These are phyloP conservation scores for Marronus borbonicus DNA, from an alignment of 2,888 invertebrate genomes.

Conservation along the genomic window DNA sequence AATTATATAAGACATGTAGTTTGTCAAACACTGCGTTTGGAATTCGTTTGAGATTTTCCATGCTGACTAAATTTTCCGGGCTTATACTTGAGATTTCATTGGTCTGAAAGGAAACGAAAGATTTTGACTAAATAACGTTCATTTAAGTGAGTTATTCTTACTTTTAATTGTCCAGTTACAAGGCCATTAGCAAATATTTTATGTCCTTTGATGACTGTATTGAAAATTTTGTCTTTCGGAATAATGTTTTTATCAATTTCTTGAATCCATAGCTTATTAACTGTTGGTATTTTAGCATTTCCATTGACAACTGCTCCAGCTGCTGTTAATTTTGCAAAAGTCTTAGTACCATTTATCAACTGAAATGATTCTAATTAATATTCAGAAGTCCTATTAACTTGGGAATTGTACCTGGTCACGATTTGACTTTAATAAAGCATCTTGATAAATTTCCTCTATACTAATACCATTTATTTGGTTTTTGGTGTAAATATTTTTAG, in stretches of 20 bases:
- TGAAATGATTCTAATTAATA: constrained; percentile 51
- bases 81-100: constrained; percentile 58
- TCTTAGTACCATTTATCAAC: constrained; percentile 63
- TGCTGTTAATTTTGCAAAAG: constrained; percentile 57
- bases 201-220: constrained; percentile 59
- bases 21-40: constrained; percentile 62
- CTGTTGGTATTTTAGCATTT: constrained; percentile 56
- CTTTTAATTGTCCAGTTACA: constrained; percentile 61
- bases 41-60: constrained; percentile 57
- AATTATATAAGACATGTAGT: constrained; percentile 60
- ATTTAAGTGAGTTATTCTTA: constrained; percentile 52
- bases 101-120: constrained; percentile 57
- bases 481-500: constrained; percentile 57
- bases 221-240: constrained; percentile 56
- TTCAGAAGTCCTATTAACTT: background rate
- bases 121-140: background rate
- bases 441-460: constrained; percentile 62
- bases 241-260: constrained; percentile 61
- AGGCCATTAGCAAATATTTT: constrained; percentile 65
- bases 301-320: constrained; percentile 52
- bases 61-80: constrained; percentile 63
- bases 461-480: constrained; percentile 63
- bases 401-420: constrained; percentile 61
- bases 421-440: constrained; percentile 62
- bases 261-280: constrained; percentile 60